Evolutionary conservation across 2,888 invertebrate species (phyloP).

Genomic region (Dioctria rufipes): DNA sequence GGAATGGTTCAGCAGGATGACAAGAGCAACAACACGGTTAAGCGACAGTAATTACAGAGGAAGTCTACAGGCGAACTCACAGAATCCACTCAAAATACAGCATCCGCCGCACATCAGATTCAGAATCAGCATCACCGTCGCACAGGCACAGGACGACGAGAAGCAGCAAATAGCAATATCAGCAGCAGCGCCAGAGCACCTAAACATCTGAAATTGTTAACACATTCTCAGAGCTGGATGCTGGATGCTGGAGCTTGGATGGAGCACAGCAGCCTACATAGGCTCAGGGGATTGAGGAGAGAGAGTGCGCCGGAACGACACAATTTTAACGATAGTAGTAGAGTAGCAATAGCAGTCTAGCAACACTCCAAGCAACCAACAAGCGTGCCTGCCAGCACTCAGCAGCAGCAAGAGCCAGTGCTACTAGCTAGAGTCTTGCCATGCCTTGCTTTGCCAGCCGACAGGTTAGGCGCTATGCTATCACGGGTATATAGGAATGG

Average conservation of each 20-base stretch:
- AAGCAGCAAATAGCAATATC: background rate
- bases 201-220: background rate
- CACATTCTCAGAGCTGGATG: background rate
- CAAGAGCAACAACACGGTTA: conserved; percentile 49
- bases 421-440: no score
- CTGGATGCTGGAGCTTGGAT: background rate
- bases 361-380: conserved; percentile 15
- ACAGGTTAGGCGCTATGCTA: no score
- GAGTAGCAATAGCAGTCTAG: conserved; percentile 26
- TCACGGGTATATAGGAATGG: no score
- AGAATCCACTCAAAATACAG: conserved; percentile 15
- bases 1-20: conserved; percentile 20
- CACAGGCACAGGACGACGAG: background rate
- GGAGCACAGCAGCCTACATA: background rate
- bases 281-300: background rate
- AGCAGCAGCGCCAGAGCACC: background rate
- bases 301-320: background rate
- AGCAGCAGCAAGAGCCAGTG: no score
- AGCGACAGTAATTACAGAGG: conserved; percentile 50
- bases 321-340: conserved; percentile 13
- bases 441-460: no score
- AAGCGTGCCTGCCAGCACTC: background rate
- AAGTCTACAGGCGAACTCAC: conserved; percentile 34
- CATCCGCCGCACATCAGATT: background rate
- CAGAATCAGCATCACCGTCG: background rate